These are phyloP conservation scores for Ceratoteleas bidentatus DNA, from an alignment of 1,140 invertebrate species.

Conservation along the genomic window DNA sequence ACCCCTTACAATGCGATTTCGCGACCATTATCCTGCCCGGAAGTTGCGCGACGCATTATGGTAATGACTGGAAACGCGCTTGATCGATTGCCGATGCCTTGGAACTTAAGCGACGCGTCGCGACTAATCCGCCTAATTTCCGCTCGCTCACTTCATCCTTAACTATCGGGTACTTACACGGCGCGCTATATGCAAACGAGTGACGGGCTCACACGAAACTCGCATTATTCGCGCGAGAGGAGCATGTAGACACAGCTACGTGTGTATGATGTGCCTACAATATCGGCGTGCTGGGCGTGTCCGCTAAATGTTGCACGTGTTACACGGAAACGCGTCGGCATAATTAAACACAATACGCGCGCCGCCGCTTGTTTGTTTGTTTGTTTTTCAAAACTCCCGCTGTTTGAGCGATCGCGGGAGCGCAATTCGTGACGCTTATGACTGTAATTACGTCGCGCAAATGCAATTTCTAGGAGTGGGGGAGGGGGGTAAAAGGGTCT, in stretches of 20 bases:
- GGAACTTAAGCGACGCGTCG: slow-evolving; percentile 21
- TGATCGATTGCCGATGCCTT: slow-evolving; percentile 36
- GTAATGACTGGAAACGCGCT: slow-evolving; percentile 39
- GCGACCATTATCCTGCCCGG: too few species aligned
- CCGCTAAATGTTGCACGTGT: slow-evolving; percentile 57
- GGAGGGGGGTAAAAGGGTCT: too few species aligned
- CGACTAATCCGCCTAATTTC: slow-evolving; percentile 53
- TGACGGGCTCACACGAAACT: slow-evolving; percentile 52
- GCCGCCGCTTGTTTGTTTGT: neutral
- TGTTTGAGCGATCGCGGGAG: neutral
- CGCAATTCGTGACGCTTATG: too few species aligned
- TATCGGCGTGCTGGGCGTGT: slow-evolving; percentile 57
- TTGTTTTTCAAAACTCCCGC: neutral
- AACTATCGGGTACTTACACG: slow-evolving; percentile 50
- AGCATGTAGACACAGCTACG: slow-evolving; percentile 45
- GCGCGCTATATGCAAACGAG: slow-evolving; percentile 44
- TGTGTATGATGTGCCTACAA: slow-evolving; percentile 48
- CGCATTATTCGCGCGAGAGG: slow-evolving; percentile 40
- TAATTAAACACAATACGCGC: slow-evolving; percentile 33
- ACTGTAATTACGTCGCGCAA: too few species aligned
- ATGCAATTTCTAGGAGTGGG: too few species aligned
- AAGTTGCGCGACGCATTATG: slow-evolving; percentile 10
- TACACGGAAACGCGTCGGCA: slow-evolving; percentile 24
- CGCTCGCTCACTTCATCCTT: slow-evolving; percentile 39
- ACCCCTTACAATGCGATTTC: too few species aligned